Evolutionary conservation across 2,888 invertebrate genomes (phyloP), one percentile per base, ranked within the genome.

Genomic region (Andrena trimmerana): DNA sequence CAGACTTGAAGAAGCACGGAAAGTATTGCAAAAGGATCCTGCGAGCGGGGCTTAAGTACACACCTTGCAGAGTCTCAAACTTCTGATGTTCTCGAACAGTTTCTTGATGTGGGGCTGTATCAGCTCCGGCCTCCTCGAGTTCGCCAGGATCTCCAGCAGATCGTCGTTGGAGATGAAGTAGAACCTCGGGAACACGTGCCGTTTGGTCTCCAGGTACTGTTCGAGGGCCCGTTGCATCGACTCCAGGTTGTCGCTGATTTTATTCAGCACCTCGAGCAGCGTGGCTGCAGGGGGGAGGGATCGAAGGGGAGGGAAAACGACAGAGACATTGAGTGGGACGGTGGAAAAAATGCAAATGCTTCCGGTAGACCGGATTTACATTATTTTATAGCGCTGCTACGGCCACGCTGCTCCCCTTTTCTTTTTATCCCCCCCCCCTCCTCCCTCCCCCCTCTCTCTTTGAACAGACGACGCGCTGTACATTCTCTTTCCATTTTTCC

Each of bases 91-190:
- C 92, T 98, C 98, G 93, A 98, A 98, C 52, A 98, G 95, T 92
- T 98, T 98, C 92, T 97, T 98, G 78, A 98, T 95, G 93, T 98
- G 98, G 0, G 96, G 96, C 94, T 98, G 98, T 76, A 98, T 96
- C 62, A 97, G 94, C 90, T 97, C 97, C 0, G 98, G 98, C 89
- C 96, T 97, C 90, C 97, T 97, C 0, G 98, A 97, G 93, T 98
- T 98, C 0, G 98, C 98, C 78, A 98, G 95, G 86, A 98, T 98
- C 94, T 98, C 97, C 69, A 97, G 94, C 88, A 97, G 94, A 91
- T 97, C 97, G 89, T 97, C 97, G 92, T 97, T 97, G n/a, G 97
- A 97, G 85, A 97, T 95, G 92, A 97, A 97, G 93, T 97, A 97
- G 92, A 97, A 97, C 75, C 97, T 94, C 16, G 98, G 98, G 94